Percentiles rank a stretch among this genome's conserved stretches.
These are phyloP conservation scores for Harpagus bidentatus DNA, from an alignment of 2,113 vertebrate genomes.

Conservation along the genomic window DNA sequence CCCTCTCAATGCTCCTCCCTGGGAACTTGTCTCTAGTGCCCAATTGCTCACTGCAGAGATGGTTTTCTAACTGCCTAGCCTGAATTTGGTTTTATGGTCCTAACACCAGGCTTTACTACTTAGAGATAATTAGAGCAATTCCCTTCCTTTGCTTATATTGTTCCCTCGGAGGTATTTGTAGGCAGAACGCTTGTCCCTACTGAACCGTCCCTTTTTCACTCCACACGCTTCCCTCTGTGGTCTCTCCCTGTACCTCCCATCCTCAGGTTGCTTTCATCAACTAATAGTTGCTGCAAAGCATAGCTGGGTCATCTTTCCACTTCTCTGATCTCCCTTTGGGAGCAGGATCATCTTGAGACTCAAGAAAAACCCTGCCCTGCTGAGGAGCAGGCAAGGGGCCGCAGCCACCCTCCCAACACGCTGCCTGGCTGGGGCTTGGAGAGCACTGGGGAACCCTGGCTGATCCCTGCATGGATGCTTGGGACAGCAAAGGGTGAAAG, in stretches of 20 bases:
- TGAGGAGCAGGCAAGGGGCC: neutral
- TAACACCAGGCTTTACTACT: neutral
- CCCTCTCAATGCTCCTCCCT: neutral
- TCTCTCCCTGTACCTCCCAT: neutral
- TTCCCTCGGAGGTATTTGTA: neutral
- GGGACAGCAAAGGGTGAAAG: neutral
- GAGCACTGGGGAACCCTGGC: neutral
- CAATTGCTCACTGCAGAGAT: neutral
- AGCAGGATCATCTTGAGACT: neutral
- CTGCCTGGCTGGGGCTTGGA: neutral
- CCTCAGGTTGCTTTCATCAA: neutral
- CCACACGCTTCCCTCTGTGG: rapidly evolving
- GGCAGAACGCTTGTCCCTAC: neutral
- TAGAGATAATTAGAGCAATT: neutral
- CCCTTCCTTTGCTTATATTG: neutral
- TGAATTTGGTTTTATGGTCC: neutral
- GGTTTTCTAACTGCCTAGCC: neutral
- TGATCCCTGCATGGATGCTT: neutral
- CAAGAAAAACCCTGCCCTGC: neutral
- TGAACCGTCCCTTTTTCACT: neutral
- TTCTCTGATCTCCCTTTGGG: neutral
- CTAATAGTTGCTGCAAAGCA: neutral
- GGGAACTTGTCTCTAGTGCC: neutral
- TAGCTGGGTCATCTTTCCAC: neutral
- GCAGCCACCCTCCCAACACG: neutral